Percentiles rank a stretch among this genome's conserved stretches.
phyloP scores from a whole-genome alignment of 2,113 vertebrate species.

The Cavia aperea region DNA sequence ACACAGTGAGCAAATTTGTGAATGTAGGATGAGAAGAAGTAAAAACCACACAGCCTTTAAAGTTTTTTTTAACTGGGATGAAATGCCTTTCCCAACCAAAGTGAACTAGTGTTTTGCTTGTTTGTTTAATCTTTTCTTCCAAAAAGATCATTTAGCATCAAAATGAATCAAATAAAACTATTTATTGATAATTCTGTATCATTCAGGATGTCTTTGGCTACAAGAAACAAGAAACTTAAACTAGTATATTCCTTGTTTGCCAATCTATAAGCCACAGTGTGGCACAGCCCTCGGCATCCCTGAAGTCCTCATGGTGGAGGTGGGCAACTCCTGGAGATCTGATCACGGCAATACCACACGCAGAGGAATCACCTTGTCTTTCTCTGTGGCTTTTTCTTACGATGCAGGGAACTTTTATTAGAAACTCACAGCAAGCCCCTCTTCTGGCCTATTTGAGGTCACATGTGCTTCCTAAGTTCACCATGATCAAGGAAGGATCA shows the following conservation, averaged over 20 bases:
- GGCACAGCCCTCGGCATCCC: background rate
- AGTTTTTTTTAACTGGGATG: conserved; percentile 25
- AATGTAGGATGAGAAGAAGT: background rate
- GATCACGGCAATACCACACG: background rate
- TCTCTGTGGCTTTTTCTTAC: background rate
- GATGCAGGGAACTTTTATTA: background rate
- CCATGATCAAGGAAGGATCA: background rate
- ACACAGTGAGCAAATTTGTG: background rate
- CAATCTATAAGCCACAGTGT: background rate
- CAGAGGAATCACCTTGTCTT: background rate
- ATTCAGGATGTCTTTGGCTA: background rate
- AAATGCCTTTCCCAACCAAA: conserved; percentile 19
- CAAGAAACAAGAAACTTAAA: background rate
- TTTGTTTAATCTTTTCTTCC: background rate
- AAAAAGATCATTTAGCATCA: background rate
- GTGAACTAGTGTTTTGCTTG: background rate
- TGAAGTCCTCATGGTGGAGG: background rate
- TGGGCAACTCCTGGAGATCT: background rate
- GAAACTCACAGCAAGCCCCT: background rate
- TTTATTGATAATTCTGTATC: background rate
- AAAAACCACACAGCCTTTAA: background rate
- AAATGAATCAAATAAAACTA: conserved; percentile 22
- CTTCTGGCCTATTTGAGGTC: background rate
- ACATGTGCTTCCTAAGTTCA: background rate
- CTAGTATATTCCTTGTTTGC: background rate